Conservation (phyloP, 2,888 invertebrate genomes). For the Brenthis ino region DNA sequence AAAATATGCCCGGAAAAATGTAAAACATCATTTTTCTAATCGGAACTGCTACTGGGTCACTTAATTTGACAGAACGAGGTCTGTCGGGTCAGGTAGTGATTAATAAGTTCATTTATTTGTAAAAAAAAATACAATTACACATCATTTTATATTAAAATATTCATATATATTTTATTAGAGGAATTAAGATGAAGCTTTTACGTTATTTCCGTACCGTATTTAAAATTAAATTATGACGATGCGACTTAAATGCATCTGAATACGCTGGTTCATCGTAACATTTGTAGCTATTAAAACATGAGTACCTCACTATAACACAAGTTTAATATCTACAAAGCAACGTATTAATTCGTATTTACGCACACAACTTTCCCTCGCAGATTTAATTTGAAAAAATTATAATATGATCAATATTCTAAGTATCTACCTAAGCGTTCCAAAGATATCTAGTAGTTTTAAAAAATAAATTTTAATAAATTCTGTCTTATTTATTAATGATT, state of each 20-base stretch:
- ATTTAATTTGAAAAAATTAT: no score
- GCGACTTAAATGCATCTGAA: constrained; percentile 23
- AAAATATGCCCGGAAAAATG: no score
- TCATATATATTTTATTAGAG: not conserved
- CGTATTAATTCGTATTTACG: no score
- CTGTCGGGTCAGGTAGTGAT: not conserved
- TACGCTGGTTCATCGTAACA: constrained; percentile 5
- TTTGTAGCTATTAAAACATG: not conserved
- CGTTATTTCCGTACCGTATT: constrained; percentile 22
- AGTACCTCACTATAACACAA: not conserved
- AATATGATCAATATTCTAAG: no score
- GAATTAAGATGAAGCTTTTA: constrained; percentile 20
- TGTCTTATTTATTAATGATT: no score
- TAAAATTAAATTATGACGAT: constrained; percentile 35
- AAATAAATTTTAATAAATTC: no score
- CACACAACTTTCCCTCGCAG: no score
- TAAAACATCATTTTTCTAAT: no score
- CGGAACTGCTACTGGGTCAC: no score
- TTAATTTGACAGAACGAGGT: no score
- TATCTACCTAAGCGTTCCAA: no score
- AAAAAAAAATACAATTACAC: not conserved
- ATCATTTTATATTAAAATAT: not conserved
- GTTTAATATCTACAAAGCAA: not conserved
- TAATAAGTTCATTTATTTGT: not conserved
- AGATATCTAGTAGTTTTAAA: no score